These are phyloP conservation scores for Abrostola tripartita DNA, from an alignment of 2,888 invertebrate genomes.

Conservation along the genomic window DNA sequence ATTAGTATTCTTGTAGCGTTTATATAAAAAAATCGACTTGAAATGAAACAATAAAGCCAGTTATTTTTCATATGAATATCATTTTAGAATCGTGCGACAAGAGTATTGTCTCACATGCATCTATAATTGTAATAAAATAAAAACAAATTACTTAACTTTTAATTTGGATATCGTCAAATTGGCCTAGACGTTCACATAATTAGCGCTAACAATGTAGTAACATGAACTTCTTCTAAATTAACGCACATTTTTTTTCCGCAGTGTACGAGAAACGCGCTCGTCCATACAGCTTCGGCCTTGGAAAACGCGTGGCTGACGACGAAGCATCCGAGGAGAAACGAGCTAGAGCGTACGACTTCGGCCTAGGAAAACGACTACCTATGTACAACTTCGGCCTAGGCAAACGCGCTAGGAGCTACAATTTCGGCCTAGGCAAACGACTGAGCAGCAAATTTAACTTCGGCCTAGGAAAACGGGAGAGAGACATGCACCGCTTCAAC, in stretches of 20 bases:
- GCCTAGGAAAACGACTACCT: slow-evolving; percentile 81
- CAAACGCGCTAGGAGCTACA: slow-evolving; percentile 82
- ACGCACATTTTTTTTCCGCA: slow-evolving; percentile 51
- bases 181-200: too few species aligned
- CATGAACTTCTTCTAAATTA: too few species aligned
- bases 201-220: too few species aligned
- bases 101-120: too few species aligned
- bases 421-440: slow-evolving; percentile 89
- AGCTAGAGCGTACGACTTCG: slow-evolving; percentile 80
- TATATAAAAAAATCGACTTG: too few species aligned
- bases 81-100: too few species aligned
- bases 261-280: slow-evolving; percentile 88
- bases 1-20: too few species aligned
- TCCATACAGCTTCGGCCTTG: slow-evolving; percentile 92
- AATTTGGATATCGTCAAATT: too few species aligned
- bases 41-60: too few species aligned
- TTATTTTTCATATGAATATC: too few species aligned
- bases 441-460: slow-evolving; percentile 86
- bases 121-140: too few species aligned
- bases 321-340: slow-evolving; percentile 77
- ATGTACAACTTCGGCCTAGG: slow-evolving; percentile 86
- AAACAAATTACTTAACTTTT: too few species aligned
- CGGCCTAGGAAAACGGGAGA: slow-evolving; percentile 87
- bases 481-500: slow-evolving; percentile 84
- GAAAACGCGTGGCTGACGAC: slow-evolving; percentile 87